Percentiles rank a stretch among this genome's conserved stretches.
Evolutionary conservation across 2,113 vertebrate species (phyloP).

Genomic region (Rutilus rutilus): DNA sequence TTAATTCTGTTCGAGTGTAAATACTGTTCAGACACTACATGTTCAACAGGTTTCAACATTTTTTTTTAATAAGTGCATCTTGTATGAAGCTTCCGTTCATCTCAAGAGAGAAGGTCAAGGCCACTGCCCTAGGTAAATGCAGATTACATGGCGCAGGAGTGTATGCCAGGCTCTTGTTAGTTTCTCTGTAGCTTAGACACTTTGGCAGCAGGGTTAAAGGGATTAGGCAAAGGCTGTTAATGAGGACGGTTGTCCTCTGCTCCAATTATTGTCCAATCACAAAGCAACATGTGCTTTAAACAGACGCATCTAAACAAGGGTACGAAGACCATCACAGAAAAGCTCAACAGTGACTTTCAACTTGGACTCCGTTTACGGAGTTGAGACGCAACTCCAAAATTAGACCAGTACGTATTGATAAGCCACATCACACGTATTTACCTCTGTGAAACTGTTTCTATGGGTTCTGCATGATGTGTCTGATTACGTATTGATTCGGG

Average conservation of each 20-base stretch:
- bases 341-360: background rate
- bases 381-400: slow-evolving; percentile 30
- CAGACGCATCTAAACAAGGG: background rate
- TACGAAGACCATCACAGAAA: background rate
- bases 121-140: slow-evolving; percentile 29
- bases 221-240: slow-evolving; percentile 43
- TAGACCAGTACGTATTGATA: slow-evolving; percentile 14
- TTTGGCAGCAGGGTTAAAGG: slow-evolving; percentile 40
- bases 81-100: background rate
- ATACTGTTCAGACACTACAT: too few relatives aligned
- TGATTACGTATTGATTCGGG: slow-evolving; percentile 53
- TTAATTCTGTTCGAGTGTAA: background rate
- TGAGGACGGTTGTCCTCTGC: slow-evolving; percentile 38
- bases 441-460: slow-evolving; percentile 19
- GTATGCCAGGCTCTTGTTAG: slow-evolving; percentile 15
- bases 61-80: background rate
- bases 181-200: slow-evolving; percentile 25
- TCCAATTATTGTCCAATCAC: slow-evolving; percentile 46
- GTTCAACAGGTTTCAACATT: background rate
- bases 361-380: background rate
- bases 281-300: slow-evolving; percentile 32
- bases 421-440: slow-evolving; percentile 37
- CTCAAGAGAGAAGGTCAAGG: slow-evolving; percentile 2
- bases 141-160: background rate
- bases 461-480: slow-evolving; percentile 43